A percentile compares a stretch with the other conserved stretches of the same genome.
Evolutionary conservation across 1,140 invertebrate genomes (phyloP).

Genomic region (Dendroctonus valens): DNA sequence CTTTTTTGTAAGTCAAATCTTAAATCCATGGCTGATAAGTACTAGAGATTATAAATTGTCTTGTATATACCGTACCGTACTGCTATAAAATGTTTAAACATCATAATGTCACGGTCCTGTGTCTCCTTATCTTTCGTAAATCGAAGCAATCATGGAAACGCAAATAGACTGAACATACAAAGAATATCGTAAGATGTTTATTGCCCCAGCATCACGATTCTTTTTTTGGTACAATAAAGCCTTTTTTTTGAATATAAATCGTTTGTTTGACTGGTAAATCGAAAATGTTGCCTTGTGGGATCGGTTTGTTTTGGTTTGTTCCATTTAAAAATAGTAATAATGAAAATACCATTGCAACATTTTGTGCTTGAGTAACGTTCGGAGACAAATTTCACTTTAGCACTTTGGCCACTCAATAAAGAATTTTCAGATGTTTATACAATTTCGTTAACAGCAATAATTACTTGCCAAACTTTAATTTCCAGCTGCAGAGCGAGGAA

Average conservation of each 20-base stretch:
- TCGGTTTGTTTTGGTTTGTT: no score
- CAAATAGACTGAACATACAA: slow-evolving; percentile 14
- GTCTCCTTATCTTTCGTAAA: slow-evolving; percentile 20
- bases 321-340: no score
- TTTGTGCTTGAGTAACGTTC: no score
- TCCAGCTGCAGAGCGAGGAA: background rate
- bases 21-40: slow-evolving; percentile 15
- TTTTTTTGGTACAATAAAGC: background rate
- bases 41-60: slow-evolving; percentile 13
- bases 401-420: no score
- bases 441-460: background rate
- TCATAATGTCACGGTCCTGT: slow-evolving; percentile 23
- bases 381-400: no score
- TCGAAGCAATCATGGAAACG: slow-evolving; percentile 28
- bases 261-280: no score
- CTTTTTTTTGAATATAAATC: background rate
- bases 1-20: slow-evolving; percentile 21
- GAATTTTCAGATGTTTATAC: no score
- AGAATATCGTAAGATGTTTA: slow-evolving; percentile 14
- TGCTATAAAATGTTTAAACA: slow-evolving; percentile 30
- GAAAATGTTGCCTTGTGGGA: no score
- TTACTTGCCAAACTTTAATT: background rate
- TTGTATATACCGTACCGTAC: slow-evolving; percentile 16
- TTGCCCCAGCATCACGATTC: slow-evolving; percentile 7
- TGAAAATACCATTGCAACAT: no score